These are phyloP conservation scores for Pilophorus perplexus DNA, from an alignment of 2,888 invertebrate species.

Conservation along the genomic window DNA sequence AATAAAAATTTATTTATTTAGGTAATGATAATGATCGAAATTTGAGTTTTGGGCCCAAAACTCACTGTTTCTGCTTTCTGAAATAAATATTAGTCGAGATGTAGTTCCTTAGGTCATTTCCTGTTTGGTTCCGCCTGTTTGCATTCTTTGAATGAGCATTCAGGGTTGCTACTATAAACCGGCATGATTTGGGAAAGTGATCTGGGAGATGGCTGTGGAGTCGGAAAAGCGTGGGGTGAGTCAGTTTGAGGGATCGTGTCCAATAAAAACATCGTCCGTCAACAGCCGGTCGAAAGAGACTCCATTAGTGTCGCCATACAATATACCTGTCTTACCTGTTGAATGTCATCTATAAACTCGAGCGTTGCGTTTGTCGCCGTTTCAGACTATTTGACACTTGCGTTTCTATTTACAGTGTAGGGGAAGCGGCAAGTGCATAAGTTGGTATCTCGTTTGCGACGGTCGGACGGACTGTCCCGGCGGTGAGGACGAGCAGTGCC, in stretches of 20 bases:
- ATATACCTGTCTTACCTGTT: neutral
- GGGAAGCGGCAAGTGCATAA: constrained; percentile 80
- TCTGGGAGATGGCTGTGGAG: no score
- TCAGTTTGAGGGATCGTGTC: neutral
- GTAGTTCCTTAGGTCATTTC: no score
- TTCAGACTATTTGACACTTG: neutral
- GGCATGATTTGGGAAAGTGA: no score
- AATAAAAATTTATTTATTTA: no score
- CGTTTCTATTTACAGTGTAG: constrained; percentile 63
- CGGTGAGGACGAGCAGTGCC: constrained; percentile 82
- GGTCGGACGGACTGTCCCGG: constrained; percentile 79
- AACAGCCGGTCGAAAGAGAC: neutral
- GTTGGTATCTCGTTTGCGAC: constrained; percentile 92
- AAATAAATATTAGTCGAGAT: no score
- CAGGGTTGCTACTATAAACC: no score
- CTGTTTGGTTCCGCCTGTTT: no score
- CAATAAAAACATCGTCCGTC: neutral
- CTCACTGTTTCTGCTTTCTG: no score
- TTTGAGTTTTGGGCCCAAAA: no score
- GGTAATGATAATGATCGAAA: no score
- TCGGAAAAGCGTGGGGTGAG: neutral
- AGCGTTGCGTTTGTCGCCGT: neutral
- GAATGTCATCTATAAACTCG: neutral
- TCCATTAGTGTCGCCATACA: no score
- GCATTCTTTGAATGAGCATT: no score